Conservation (phyloP, 2,888 invertebrate species). For the Punctoribates punctum region DNA sequence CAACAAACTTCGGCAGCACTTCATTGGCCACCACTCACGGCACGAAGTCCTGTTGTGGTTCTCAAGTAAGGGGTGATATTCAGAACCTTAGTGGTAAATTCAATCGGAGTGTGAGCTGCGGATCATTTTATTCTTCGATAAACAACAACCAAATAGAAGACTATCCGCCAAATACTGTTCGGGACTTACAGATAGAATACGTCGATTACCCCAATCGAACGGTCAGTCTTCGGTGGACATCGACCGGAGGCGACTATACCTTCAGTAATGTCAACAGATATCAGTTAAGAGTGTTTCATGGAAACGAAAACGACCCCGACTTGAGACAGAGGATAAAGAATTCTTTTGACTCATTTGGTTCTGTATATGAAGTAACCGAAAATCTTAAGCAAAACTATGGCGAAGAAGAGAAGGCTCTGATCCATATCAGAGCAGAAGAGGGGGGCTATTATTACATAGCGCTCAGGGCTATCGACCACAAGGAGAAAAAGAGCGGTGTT, state of each 20-base stretch:
- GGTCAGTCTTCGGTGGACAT: conserved; percentile 30
- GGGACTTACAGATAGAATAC: conserved; percentile 25
- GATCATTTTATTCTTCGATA: conserved; percentile 3
- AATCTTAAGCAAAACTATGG: not conserved
- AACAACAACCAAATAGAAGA: not conserved
- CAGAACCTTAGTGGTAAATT: not conserved
- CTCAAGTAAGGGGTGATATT: not conserved
- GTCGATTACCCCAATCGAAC: conserved; percentile 31
- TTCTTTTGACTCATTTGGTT: not conserved
- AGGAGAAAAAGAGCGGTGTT: conserved; percentile 45
- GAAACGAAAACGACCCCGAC: not conserved
- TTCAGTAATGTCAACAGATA: not conserved
- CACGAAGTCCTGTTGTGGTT: not conserved
- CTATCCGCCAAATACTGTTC: conserved; percentile 32
- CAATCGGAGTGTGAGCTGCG: conserved; percentile 26
- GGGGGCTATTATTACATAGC: conserved; percentile 52
- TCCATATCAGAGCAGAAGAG: not conserved
- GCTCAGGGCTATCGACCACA: conserved; percentile 50
- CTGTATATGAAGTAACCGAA: not conserved
- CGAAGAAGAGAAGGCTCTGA: not conserved
- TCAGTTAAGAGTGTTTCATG: conserved; percentile 36
- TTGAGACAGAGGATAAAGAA: not conserved
- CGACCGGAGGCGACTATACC: conserved; percentile 13
- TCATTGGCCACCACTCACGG: not conserved
- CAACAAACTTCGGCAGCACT: conserved; percentile 34